phyloP scores from a whole-genome alignment of 2,888 invertebrate genomes.

The Leucoptera coffeella region DNA sequence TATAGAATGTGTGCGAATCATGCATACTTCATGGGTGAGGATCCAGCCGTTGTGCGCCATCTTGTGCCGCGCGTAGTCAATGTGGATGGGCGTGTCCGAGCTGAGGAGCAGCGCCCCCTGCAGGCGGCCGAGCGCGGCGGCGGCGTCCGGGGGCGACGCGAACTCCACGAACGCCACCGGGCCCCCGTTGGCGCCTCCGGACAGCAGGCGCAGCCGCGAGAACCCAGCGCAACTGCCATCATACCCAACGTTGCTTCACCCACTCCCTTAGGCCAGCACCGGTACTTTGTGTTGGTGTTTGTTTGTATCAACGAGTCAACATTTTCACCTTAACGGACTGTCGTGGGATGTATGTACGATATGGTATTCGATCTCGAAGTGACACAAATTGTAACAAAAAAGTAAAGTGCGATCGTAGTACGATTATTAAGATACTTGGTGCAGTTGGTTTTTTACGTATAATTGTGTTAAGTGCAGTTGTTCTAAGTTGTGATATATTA shows the following conservation, averaged over 20 bases:
- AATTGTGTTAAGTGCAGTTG: too few species aligned
- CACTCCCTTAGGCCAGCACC: slow-evolving; percentile 26
- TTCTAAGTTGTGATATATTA: too few species aligned
- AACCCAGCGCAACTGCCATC: slow-evolving; percentile 95
- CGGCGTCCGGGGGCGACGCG: slow-evolving; percentile 86
- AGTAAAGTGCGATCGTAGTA: too few species aligned
- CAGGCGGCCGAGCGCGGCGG: slow-evolving; percentile 86
- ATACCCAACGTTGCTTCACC: slow-evolving; percentile 24
- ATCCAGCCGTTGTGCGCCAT: slow-evolving; percentile 73
- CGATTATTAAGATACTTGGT: too few species aligned
- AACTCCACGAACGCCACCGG: slow-evolving; percentile 99
- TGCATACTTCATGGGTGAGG: slow-evolving; percentile 51
- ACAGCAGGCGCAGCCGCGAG: slow-evolving; percentile 94
- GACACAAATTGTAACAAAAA: too few species aligned
- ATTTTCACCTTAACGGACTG: not conserved
- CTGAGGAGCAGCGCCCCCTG: slow-evolving; percentile 95
- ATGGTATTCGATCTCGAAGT: too few species aligned
- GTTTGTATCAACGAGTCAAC: too few species aligned
- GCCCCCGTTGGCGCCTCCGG: slow-evolving; percentile 43
- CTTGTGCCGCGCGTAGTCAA: slow-evolving; percentile 98
- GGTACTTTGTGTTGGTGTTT: too few species aligned
- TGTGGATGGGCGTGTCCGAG: slow-evolving; percentile 95
- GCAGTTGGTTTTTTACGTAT: too few species aligned
- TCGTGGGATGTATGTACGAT: too few species aligned
- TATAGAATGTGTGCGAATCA: too few species aligned